Evolutionary conservation across 2,797 vertebrate genomes (phyloP), one percentile per base, ranked within the genome.

Genomic region (Bovichtus variegatus): DNA sequence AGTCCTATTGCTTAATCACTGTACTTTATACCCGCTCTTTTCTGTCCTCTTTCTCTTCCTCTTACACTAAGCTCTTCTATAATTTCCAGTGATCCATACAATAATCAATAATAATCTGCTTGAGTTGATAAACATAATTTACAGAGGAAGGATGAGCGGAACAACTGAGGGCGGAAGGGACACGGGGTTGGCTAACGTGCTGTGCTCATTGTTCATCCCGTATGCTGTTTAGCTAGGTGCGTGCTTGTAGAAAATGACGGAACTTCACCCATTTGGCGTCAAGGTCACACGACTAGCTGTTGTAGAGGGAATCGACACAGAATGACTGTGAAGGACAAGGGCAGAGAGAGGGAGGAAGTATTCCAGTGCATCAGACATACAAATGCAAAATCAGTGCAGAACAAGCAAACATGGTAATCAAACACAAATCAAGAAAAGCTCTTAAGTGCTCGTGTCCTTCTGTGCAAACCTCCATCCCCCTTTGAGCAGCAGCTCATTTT

Each of bases 1-100:
- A 84, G 78, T 69, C 58, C 60, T 80, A 23, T 82, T 80, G 80
- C 76, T 78, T 87, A 87, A 87, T 89, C 74, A 76, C 67, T 75
- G 44, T 59, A 16, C 55, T 80, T 86, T 57, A 25, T 63, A 58
- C 27, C 40, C 25, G 5, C 58, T 29, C 21, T 59, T 50, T 59
- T 59, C 25, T 40, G 65, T 64, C 23, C 64, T n/a, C 23, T 25
- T 71, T 70, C 47, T 74, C 18, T 23, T 50, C 38, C 29, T 46
- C 9, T 66, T 53, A 21, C 62, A 79, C 80, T 60, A 67, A 77
- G 63, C 31, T 65, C 16, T 46, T 51, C 23, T 57, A n/a, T 73
- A 57, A 69, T 86, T 88, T 84, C 23, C 61, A 61, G 25, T 27
- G 62, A 85, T 86, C 59, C 29, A n/a, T 10, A 19, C 9, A 51